A percentile compares a stretch with the other conserved stretches of the same genome.
phyloP scores from a whole-genome alignment of 2,888 invertebrate species.

The Deladenus siricidicola region DNA sequence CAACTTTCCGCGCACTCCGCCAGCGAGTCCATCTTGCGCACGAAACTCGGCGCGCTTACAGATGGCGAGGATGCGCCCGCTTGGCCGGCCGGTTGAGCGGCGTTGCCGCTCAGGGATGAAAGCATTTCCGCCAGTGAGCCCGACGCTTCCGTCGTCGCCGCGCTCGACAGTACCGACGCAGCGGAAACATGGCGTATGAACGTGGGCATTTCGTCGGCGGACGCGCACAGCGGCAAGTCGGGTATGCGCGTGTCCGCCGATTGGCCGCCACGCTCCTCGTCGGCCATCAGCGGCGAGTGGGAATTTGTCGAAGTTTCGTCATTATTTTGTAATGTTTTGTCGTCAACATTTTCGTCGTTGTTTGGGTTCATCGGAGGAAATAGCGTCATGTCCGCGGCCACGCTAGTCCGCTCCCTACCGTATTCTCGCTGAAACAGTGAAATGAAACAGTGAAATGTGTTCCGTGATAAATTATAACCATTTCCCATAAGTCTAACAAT shows the following conservation, averaged over 20 bases:
- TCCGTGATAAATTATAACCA: too few relatives aligned
- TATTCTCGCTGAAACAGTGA: too few relatives aligned
- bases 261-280: background rate
- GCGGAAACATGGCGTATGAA: conserved; percentile 15
- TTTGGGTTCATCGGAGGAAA: background rate
- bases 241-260: background rate
- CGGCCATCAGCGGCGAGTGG: background rate
- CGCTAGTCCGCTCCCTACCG: background rate
- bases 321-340: background rate
- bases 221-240: background rate
- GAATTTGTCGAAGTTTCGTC: background rate
- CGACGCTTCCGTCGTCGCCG: too few relatives aligned
- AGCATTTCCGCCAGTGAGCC: too few relatives aligned
- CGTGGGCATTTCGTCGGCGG: conserved; percentile 16
- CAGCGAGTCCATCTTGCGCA: conserved; percentile 24
- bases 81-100: conserved; percentile 1
- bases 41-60: conserved; percentile 17
- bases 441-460: too few relatives aligned
- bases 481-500: too few relatives aligned
- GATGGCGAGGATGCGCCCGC: conserved; percentile 4
- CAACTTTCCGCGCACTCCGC: conserved; percentile 26
- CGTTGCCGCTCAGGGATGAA: too few relatives aligned
- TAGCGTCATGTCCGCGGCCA: background rate
- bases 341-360: background rate
- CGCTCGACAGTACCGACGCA: background rate